These are phyloP conservation scores for Drosophila guanche DNA, from an alignment of 1,140 invertebrate species.

Conservation along the genomic window DNA sequence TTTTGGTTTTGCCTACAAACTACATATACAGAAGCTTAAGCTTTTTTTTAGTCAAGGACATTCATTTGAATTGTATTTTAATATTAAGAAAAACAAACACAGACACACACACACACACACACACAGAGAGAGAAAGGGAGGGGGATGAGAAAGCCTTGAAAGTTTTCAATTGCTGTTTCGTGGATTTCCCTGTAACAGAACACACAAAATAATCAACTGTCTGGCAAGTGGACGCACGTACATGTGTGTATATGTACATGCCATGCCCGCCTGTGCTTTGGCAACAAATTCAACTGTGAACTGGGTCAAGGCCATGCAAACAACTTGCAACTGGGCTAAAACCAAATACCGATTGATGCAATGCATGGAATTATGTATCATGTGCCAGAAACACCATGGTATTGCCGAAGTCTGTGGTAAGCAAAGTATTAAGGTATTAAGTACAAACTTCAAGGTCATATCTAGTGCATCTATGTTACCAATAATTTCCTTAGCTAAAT, in stretches of 20 bases:
- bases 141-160: background rate
- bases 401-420: too few species aligned
- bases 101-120: constrained; percentile 9
- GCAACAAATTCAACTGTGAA: constrained; percentile 41
- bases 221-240: background rate
- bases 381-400: too few species aligned
- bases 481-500: too few species aligned
- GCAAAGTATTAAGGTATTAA: too few species aligned
- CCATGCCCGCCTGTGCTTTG: constrained; percentile 42
- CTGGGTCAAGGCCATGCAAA: constrained; percentile 70
- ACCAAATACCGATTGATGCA: background rate
- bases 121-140: background rate
- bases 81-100: background rate
- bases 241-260: constrained; percentile 1
- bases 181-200: constrained; percentile 31
- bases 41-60: constrained; percentile 20
- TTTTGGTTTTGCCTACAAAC: constrained; percentile 25
- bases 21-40: constrained; percentile 25
- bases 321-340: constrained; percentile 45
- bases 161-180: constrained; percentile 25
- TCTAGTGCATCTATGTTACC: too few species aligned
- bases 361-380: too few species aligned
- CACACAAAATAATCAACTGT: constrained; percentile 4
- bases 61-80: constrained; percentile 6
- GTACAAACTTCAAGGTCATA: too few species aligned